Conservation (phyloP, 2,797 vertebrate species). For the Pipistrellus pygmaeus region DNA sequence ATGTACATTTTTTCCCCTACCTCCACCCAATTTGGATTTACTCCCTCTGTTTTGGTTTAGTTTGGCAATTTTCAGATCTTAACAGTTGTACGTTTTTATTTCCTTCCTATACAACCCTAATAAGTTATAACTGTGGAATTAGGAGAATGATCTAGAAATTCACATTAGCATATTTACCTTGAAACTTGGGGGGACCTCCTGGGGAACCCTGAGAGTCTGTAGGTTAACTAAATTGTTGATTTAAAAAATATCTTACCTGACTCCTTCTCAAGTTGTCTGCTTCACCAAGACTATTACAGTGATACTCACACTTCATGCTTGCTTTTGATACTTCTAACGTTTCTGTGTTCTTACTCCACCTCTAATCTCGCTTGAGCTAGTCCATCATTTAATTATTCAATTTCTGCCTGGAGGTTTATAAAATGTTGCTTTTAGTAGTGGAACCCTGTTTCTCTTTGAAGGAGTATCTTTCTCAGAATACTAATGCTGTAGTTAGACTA, state of each 20-base stretch:
- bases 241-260: slow-evolving; percentile 22
- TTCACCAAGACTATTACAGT: neutral
- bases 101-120: neutral
- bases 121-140: neutral
- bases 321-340: neutral
- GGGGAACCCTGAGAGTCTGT: slow-evolving; percentile 2
- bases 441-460: neutral
- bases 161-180: neutral
- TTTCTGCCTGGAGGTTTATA: slow-evolving; percentile 41
- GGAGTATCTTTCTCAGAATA: neutral
- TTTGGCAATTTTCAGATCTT: slow-evolving; percentile 30
- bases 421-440: slow-evolving; percentile 43
- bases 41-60: neutral
- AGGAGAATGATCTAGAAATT: slow-evolving; percentile 20
- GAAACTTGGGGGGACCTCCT: neutral
- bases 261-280: slow-evolving; percentile 6
- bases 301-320: neutral
- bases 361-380: slow-evolving; percentile 39
- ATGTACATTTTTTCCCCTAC: neutral
- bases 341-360: neutral
- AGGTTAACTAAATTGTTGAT: slow-evolving; percentile 29
- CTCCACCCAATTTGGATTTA: neutral
- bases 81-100: neutral
- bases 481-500: neutral
- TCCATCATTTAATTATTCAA: slow-evolving; percentile 22